Evolutionary conservation across 2,888 invertebrate genomes (phyloP), one percentile per base, ranked within the genome.

Genomic region (Cephus spinipes): DNA sequence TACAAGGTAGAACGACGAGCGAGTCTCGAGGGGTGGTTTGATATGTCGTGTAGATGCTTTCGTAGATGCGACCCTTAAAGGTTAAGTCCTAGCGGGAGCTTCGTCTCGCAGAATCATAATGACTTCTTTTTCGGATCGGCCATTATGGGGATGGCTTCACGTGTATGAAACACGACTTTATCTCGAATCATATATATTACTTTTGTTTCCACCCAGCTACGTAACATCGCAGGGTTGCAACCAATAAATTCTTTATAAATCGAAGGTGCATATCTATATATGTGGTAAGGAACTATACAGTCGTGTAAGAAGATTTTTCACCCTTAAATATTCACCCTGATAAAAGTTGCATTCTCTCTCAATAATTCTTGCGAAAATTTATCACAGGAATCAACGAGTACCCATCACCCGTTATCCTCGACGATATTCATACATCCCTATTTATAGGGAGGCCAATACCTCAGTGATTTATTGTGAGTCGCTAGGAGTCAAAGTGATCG

Each of bases 1-100:
- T 68, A 79, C 76, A 32, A 68, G 55, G 23, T 55, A 71, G 69
- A 73, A 71, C 68, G 68, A 77, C 73, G 74, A 73, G 76, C 69
- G 76, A 31, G 78, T 68, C 40, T 74, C 69, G 77, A 76, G 31
- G 69, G 68, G 73, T 75, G 75, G 74, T 12, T 71, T 31, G 71
- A 31, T 71, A 71, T 11, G 32, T 71, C 12, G 2, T 33, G 9
- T 23, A 55, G 55, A 23, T 15, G 23, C 23, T 23, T 55, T 55
- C 55, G 55, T 55, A 23, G 55, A 9, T 9, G 55, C 55, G 9
- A 55, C 9, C 23, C 55, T 55, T 55, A 23, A 55, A 55, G 55
- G 23, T 55, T 55, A 23, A 23, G 55, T 55, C 55, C 55, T 23
- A 2, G 55, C 55, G 23, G 23, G 23, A 55, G 55, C 23, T 55